Percentiles rank a stretch among this genome's conserved stretches.
Conservation (phyloP, 2,888 invertebrate genomes). For the Zelleria hepariella region DNA sequence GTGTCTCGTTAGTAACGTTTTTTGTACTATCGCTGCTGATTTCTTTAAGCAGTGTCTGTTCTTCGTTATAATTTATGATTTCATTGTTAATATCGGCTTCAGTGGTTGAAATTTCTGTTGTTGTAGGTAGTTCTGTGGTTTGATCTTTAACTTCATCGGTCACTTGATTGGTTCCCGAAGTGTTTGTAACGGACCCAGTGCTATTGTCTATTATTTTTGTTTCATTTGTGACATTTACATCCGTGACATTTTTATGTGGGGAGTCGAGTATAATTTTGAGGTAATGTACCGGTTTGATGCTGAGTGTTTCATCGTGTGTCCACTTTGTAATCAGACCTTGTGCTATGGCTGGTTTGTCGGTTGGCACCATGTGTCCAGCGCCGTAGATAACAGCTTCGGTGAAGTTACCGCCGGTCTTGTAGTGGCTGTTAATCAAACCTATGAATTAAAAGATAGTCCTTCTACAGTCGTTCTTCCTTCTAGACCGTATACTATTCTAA, state of each 20-base stretch:
- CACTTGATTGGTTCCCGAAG: neutral
- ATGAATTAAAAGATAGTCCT: neutral
- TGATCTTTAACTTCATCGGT: neutral
- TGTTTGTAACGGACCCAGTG: neutral
- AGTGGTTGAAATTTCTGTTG: neutral
- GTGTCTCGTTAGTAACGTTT: neutral
- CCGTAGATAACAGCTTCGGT: slow-evolving; percentile 72
- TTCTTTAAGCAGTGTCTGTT: neutral
- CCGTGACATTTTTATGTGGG: too few relatives aligned
- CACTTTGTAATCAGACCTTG: slow-evolving; percentile 71
- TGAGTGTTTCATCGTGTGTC: slow-evolving; percentile 32
- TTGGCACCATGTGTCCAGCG: slow-evolving; percentile 77
- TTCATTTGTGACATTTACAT: too few relatives aligned
- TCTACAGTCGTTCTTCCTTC: too few relatives aligned
- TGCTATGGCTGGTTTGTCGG: slow-evolving; percentile 69
- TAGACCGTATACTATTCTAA: too few relatives aligned
- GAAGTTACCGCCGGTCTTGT: slow-evolving; percentile 64
- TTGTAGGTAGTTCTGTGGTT: too few relatives aligned
- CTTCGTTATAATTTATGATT: neutral
- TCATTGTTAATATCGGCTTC: neutral
- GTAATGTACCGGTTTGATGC: too few relatives aligned
- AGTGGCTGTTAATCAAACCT: slow-evolving; percentile 46
- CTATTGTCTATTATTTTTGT: too few relatives aligned
- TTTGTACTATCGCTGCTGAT: neutral
- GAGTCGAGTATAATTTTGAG: too few relatives aligned